Base-by-base conservation (phyloP, 2,797 vertebrate genomes). In the Muraenolepis orangiensis region DNA sequence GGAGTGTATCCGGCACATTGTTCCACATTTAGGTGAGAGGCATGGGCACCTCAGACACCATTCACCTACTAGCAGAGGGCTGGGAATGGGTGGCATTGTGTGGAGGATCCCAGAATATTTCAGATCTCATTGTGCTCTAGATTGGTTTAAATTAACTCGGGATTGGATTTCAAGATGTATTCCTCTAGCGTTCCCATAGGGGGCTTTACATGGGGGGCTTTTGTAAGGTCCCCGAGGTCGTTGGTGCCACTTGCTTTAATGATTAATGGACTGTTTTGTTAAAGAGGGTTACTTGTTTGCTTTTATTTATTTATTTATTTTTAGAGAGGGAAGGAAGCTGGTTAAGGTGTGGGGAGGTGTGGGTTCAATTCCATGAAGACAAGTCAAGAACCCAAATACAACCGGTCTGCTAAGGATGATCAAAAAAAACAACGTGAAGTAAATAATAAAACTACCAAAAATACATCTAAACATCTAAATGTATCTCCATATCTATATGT, bases 21-120 rank as follows among this genome's bases (percentile, higher is more conserved):
- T 93, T 91, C 85, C 85, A 36, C 74, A 83, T 91, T 76, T 88
- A 90, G 87, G 88, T 90, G 85, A 89, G 80, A 87, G 85, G 83
- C 30, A 7, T 70, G 46, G 81, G 82, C 75, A 76, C 87, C 74
- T 74, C 40, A 57, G 69, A 81, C 86, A 78, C 79, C 79, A 77
- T 86, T 82, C 83, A 86, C 86, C 86, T 83, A 76, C 78, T 78
- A 80, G 82, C 74, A 82, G 84, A 78, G 80, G 82, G 86, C 84
- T 88, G 87, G 85, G 84, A 91, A 90, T 71, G n/a, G n/a, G n/a
- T n/a, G 67, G 61, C 81, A 83, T 81, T 83, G 76, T 80, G 66
- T 20, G 67, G n/a, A 70, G 67, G n/a, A 70, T 67, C 28, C 16
- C 16, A 13, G 10, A 12, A 73, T 71, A 12, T 70, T 6, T 69